Percentiles rank a stretch among this genome's conserved stretches.
Evolutionary conservation across 1,140 invertebrate species (phyloP).

Genomic region (Solen grandis): DNA sequence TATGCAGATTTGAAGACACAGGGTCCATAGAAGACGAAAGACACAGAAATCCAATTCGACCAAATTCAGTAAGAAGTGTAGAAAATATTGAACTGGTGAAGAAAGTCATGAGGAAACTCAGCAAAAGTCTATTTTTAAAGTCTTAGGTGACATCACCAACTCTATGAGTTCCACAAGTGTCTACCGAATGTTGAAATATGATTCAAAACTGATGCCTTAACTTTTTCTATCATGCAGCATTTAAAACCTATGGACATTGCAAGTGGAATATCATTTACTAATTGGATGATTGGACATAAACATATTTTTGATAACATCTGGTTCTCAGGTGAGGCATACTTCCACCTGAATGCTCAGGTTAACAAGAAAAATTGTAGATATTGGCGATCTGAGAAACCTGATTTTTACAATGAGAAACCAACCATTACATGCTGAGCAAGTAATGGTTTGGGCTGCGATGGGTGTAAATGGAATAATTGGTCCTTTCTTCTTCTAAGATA

Average conservation of each 20-base stretch:
- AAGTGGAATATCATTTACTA: neutral
- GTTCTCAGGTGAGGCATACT: neutral
- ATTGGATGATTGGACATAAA: neutral
- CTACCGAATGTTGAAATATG: too few relatives aligned
- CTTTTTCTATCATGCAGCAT: slow-evolving; percentile 13
- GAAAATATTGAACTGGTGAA: slow-evolving; percentile 19
- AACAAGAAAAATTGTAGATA: slow-evolving; percentile 22
- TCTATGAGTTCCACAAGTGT: too few relatives aligned
- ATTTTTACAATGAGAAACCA: slow-evolving; percentile 5
- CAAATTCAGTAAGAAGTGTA: neutral
- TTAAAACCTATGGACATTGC: neutral
- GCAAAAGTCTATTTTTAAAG: neutral
- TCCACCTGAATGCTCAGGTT: slow-evolving; percentile 14
- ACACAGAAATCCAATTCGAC: slow-evolving; percentile 1
- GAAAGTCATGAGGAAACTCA: neutral
- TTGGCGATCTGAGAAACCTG: slow-evolving; percentile 13
- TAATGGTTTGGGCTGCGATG: neutral
- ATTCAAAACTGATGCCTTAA: slow-evolving; percentile 12
- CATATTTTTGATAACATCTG: slow-evolving; percentile 6
- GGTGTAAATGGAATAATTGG: neutral
- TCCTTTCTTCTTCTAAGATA: neutral
- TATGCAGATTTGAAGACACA: slow-evolving; percentile 13
- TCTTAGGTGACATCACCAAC: too few relatives aligned
- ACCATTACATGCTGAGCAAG: neutral
- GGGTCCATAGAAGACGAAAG: too few relatives aligned